Evolutionary conservation across 2,888 invertebrate genomes (phyloP).

Genomic region (Cetonia aurata): DNA sequence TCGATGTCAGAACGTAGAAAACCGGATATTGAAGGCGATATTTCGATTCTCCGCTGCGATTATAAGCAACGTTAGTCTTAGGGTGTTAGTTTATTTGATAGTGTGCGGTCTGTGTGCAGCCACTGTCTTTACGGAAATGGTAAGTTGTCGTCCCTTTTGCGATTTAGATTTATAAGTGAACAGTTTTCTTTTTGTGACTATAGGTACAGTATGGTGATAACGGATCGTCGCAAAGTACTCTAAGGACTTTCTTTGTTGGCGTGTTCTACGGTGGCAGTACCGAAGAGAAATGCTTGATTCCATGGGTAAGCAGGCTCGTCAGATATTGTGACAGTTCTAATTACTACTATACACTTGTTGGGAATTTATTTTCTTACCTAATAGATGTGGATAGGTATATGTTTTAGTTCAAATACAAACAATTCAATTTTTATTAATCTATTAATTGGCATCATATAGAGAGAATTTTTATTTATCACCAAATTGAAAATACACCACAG

Average conservation of each 20-base stretch:
- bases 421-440: no score
- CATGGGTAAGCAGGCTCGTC: conserved; percentile 51
- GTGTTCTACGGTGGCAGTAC: conserved; percentile 7
- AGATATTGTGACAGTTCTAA: not conserved
- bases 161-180: not conserved
- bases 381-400: no score
- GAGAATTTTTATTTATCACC: no score
- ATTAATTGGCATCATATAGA: no score
- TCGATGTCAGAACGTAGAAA: conserved; percentile 70
- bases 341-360: no score
- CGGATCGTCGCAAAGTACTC: not conserved
- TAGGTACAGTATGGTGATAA: conserved; percentile 48
- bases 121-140: conserved; percentile 77
- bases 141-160: conserved; percentile 56
- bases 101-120: conserved; percentile 75
- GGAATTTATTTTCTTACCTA: no score
- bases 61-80: conserved; percentile 73
- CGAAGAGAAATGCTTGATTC: conserved; percentile 48
- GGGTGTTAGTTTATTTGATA: conserved; percentile 76
- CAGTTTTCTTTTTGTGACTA: conserved; percentile 34
- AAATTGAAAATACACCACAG: no score
- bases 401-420: no score
- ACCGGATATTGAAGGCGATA: conserved; percentile 71
- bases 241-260: not conserved
- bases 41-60: conserved; percentile 74